Base-by-base conservation (phyloP, 2,797 vertebrate genomes). In the Falco columbarius region DNA sequence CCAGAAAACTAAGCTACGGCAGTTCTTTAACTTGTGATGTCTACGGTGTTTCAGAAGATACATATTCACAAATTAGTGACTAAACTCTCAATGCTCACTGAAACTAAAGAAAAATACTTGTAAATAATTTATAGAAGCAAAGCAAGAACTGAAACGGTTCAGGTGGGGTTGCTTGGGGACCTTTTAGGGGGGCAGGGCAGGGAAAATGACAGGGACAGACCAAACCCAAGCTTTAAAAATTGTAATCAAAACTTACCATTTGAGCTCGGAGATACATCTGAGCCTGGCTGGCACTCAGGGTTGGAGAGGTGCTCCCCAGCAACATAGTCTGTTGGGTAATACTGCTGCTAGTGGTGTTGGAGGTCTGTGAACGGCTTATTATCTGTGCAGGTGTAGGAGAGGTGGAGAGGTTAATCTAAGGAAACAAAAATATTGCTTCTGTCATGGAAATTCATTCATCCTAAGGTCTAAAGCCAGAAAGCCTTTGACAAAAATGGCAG, bases 251-350 rank as follows among this genome's bases (percentile, higher is more conserved):
- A 96, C 98, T 98, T 98, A 99, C 99, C 99, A 99, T 99, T 97
- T 99, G 99, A 96, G 99, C 99, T 94, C 99, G 98, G 13, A 99
- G 99, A 91, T 99, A 99, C 99, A 99, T 99, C 96, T 99, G 99
- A 97, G 99, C 99, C 98, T 99, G 99, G 98, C 98, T 99, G 89
- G 99, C 99, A 67, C 98, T 98, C 84, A 98, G 70, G 97, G 98
- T 99, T 88, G 98, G 98, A 21, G 99, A 99, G 93, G 98, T 98
- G 95, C 98, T 99, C 95, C 99, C 99, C 94, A 99, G 98, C 73
- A 99, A 97, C 98, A 99, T 99, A 56, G 99, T 98, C 98, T 99
- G 99, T 97, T 99, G 99, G 97, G 99, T 99, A 95, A 99, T 98
- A 90, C 98, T 98, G 97, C 98, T 98, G 93, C 98, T 98, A 72